Evolutionary conservation across 1,140 invertebrate genomes (phyloP).

Genomic region (Apolygus lucorum): DNA sequence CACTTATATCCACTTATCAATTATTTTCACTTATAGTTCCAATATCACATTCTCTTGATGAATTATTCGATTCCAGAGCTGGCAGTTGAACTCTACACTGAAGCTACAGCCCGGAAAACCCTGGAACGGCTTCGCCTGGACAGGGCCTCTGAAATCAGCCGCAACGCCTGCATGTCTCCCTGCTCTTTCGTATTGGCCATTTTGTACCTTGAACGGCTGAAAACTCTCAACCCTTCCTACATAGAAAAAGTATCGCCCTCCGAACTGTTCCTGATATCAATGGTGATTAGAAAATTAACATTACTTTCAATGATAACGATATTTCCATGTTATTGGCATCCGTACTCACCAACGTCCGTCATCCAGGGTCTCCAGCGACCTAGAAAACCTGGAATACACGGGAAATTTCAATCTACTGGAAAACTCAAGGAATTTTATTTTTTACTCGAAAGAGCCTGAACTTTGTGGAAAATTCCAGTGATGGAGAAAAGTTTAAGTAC

Average conservation of each 20-base stretch:
- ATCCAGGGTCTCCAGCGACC: too few species aligned
- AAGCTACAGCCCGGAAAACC: conserved; percentile 52
- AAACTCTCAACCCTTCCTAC: conserved; percentile 71
- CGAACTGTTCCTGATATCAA: conserved; percentile 82
- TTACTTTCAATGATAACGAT: neutral
- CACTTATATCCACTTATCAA: too few species aligned
- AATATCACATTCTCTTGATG: too few species aligned
- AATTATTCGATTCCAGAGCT: conserved; percentile 60
- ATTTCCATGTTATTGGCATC: too few species aligned
- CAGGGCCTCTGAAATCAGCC: conserved; percentile 64
- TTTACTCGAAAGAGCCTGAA: too few species aligned
- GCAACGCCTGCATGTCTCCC: conserved; percentile 75
- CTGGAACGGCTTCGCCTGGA: conserved; percentile 70
- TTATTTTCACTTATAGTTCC: too few species aligned
- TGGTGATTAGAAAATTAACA: conserved; percentile 58
- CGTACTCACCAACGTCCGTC: too few species aligned
- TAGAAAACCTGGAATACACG: too few species aligned
- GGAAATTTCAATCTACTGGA: too few species aligned
- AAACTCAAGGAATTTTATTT: neutral
- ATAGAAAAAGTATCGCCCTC: conserved; percentile 69
- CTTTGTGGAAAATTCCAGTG: too few species aligned
- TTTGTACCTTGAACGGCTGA: conserved; percentile 78
- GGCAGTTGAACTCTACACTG: conserved; percentile 70
- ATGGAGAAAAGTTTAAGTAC: too few species aligned
- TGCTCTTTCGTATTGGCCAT: conserved; percentile 72